These are phyloP conservation scores for Dendrolimus kikuchii DNA, from an alignment of 1,140 invertebrate species.

Conservation along the genomic window DNA sequence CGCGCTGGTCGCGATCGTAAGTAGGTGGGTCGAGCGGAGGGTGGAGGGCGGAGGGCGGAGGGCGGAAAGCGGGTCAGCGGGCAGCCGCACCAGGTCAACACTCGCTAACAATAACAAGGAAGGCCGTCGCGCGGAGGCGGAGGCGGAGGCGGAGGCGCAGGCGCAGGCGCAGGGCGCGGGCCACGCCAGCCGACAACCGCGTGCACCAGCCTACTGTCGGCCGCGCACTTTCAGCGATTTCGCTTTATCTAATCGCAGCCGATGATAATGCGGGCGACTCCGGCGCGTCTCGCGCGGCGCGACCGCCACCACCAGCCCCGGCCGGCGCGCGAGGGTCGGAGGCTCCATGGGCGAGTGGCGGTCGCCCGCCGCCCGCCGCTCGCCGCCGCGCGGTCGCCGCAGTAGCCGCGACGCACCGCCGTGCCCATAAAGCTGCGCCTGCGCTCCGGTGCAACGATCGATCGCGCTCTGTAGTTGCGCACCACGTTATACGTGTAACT, in stretches of 20 bases:
- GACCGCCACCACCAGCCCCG: constrained; percentile 6
- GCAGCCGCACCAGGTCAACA: constrained; percentile 34
- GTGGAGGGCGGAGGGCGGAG: constrained; percentile 2
- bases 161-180: constrained; percentile 19
- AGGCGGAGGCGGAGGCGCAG: constrained; percentile 14
- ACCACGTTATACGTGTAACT: too few relatives aligned
- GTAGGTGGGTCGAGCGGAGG: background rate
- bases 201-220: constrained; percentile 30
- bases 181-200: constrained; percentile 14
- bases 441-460: constrained; percentile 3
- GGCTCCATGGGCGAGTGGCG: too few relatives aligned
- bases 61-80: constrained; percentile 1
- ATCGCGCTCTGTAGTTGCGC: too few relatives aligned
- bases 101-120: constrained; percentile 51
- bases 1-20: background rate
- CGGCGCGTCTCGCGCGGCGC: constrained; percentile 21
- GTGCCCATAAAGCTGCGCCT: too few relatives aligned
- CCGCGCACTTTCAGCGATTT: constrained; percentile 33
- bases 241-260: constrained; percentile 50
- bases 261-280: constrained; percentile 38
- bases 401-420: background rate
- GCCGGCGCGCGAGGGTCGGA: too few relatives aligned
- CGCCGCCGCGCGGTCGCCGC: too few relatives aligned
- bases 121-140: constrained; percentile 22
- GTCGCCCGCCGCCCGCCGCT: too few relatives aligned